Percentiles rank a stretch among this genome's conserved stretches.
Evolutionary conservation across 2,113 vertebrate genomes (phyloP).

Genomic region (Amia ocellicauda): DNA sequence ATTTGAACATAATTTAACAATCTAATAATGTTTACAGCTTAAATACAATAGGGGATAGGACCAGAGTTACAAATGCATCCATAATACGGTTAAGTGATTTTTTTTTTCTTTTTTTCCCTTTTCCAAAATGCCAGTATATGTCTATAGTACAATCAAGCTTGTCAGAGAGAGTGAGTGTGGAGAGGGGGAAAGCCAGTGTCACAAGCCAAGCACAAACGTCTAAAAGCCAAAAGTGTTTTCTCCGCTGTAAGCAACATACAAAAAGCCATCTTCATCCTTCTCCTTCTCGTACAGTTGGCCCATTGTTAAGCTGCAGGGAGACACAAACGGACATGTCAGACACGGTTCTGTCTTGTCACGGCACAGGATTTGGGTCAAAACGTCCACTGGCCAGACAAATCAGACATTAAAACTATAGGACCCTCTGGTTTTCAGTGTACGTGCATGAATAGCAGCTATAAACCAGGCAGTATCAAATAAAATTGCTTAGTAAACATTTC

Average conservation of each 20-base stretch:
- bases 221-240: constrained; percentile 92
- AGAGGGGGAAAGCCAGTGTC: constrained; percentile 37
- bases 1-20: constrained; percentile 62
- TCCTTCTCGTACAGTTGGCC: constrained; percentile 97
- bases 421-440: too few species aligned
- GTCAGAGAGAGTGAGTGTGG: constrained; percentile 22
- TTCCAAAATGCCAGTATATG: constrained; percentile 33
- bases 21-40: constrained; percentile 63
- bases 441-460: too few species aligned
- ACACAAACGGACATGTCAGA: constrained; percentile 23
- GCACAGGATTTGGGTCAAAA: too few species aligned
- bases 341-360: too few species aligned
- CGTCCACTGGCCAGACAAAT: too few species aligned
- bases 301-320: constrained; percentile 85
- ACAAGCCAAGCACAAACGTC: constrained; percentile 51
- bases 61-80: constrained; percentile 65
- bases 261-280: constrained; percentile 94
- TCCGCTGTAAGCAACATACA: constrained; percentile 97
- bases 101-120: constrained; percentile 25
- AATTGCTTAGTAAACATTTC: too few species aligned
- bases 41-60: constrained; percentile 72
- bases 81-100: constrained; percentile 34
- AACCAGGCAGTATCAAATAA: too few species aligned
- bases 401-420: too few species aligned
- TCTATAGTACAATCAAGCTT: constrained; percentile 69